Evolutionary conservation across 2,113 vertebrate genomes (phyloP).

Genomic region (Typhlomys cinereus): DNA sequence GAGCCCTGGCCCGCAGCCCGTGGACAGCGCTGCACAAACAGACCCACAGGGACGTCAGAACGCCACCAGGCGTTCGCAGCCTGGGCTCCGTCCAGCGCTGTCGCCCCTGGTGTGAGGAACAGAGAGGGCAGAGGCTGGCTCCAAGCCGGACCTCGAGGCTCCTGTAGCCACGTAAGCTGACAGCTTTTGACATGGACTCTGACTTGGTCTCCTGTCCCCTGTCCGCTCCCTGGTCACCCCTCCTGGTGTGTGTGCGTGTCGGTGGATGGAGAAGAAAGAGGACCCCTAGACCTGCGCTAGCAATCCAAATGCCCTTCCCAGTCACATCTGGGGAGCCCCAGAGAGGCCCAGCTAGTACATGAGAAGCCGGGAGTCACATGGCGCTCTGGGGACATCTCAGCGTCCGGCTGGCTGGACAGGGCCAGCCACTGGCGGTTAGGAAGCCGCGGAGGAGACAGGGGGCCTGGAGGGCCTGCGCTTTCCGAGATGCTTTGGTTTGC

Average conservation of each 20-base stretch:
- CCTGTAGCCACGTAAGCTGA: background rate
- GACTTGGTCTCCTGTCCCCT: fast-evolving
- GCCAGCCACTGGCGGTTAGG: background rate
- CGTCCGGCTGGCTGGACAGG: background rate
- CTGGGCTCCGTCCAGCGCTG: background rate
- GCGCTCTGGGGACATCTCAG: background rate
- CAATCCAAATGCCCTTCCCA: too few relatives aligned
- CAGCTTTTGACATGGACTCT: too few relatives aligned
- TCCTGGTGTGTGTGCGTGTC: fast-evolving
- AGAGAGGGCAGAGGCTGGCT: fast-evolving
- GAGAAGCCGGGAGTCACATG: background rate
- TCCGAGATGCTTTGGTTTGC: background rate
- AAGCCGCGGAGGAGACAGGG: background rate
- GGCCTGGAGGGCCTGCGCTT: background rate
- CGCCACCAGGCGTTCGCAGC: background rate
- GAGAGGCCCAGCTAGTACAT: fast-evolving
- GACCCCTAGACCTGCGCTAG: fast-evolving
- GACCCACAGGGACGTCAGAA: background rate
- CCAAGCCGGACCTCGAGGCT: fast-evolving
- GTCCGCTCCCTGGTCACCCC: background rate
- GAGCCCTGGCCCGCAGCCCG: background rate
- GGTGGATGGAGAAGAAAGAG: background rate
- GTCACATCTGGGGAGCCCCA: background rate
- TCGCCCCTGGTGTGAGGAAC: fast-evolving
- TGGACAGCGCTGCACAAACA: constrained; percentile 58